Conservation (phyloP, 2,113 vertebrate species). For the Catagonus wagneri region DNA sequence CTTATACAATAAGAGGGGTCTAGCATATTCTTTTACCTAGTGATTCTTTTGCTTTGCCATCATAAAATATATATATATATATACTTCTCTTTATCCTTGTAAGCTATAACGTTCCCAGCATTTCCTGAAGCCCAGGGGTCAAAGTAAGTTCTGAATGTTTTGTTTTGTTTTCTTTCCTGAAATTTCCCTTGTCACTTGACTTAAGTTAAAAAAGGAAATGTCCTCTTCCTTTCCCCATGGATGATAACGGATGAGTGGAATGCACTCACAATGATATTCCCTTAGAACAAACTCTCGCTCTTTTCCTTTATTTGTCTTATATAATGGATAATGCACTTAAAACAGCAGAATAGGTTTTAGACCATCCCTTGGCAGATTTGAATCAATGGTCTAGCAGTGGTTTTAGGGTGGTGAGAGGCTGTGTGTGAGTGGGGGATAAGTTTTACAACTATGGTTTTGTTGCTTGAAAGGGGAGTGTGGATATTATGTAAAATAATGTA, state of each 20-base stretch:
- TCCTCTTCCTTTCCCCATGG: neutral
- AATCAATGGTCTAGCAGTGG: neutral
- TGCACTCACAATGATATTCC: neutral
- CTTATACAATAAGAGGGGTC: neutral
- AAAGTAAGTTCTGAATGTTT: neutral
- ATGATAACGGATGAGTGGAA: neutral
- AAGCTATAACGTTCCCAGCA: neutral
- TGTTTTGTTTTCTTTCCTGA: neutral
- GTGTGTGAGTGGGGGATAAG: neutral
- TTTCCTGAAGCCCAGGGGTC: neutral
- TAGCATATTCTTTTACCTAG: neutral
- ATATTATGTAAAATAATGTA: neutral
- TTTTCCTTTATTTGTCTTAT: neutral
- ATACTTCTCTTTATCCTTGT: neutral
- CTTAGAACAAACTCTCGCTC: neutral
- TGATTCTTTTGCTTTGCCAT: neutral
- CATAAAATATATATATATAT: neutral
- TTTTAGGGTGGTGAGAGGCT: neutral
- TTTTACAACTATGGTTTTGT: neutral
- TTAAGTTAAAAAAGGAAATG: neutral
- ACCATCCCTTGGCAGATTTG: neutral
- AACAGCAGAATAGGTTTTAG: neutral
- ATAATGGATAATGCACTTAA: neutral
- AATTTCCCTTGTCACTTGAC: neutral
- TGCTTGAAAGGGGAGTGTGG: neutral